Evolutionary conservation across 2,888 invertebrate species (phyloP).

Genomic region (Steinernema scapterisci): DNA sequence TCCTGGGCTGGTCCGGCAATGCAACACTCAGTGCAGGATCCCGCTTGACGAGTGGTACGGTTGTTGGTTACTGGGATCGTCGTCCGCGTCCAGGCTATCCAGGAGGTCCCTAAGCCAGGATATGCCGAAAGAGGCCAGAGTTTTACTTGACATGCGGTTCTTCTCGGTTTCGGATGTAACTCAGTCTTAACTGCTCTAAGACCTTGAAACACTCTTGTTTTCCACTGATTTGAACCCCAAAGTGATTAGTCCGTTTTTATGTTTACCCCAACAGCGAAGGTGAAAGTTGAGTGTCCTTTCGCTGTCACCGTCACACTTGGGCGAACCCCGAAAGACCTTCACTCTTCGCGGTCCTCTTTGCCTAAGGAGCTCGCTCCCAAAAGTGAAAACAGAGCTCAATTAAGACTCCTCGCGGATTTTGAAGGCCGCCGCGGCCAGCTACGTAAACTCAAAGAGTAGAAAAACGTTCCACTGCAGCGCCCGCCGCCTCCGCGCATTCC

Average conservation of each 20-base stretch:
- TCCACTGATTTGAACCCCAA: too few species aligned
- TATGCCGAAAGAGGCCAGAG: too few species aligned
- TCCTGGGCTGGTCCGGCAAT: slow-evolving; percentile 51
- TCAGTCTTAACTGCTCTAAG: too few species aligned
- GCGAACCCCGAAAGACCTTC: neutral
- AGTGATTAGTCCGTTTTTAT: neutral
- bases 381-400: slow-evolving; percentile 22
- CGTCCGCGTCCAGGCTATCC: too few species aligned
- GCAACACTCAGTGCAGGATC: slow-evolving; percentile 48
- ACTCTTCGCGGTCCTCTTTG: neutral
- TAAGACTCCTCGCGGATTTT: neutral
- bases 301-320: neutral
- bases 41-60: slow-evolving; percentile 41
- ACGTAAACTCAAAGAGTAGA: neutral
- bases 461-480: neutral
- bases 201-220: too few species aligned
- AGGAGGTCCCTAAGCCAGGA: too few species aligned
- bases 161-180: too few species aligned
- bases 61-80: slow-evolving; percentile 28
- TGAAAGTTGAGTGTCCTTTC: slow-evolving; percentile 27
- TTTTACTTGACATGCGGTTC: too few species aligned
- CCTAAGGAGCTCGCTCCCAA: neutral
- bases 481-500: slow-evolving; percentile 20
- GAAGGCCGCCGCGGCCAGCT: neutral
- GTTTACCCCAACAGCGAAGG: neutral